A percentile compares a stretch with the other conserved stretches of the same genome.
These are phyloP conservation scores for Epicauta chinensis DNA, from an alignment of 1,140 invertebrate genomes.

Conservation along the genomic window DNA sequence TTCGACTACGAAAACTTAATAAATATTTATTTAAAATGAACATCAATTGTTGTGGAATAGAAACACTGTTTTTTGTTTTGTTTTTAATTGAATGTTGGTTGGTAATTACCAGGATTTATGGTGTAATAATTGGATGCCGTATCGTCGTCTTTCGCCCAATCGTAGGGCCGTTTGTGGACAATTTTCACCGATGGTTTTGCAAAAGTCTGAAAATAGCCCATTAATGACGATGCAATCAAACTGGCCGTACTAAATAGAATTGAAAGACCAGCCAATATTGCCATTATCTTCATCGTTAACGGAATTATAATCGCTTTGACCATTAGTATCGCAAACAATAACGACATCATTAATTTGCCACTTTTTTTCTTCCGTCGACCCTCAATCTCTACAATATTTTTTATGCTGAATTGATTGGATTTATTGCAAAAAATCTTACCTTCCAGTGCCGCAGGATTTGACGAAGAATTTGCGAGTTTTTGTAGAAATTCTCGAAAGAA, in stretches of 20 bases:
- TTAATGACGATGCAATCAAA: constrained; percentile 29
- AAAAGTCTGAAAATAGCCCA: constrained; percentile 30
- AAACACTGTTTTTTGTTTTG: too few relatives aligned
- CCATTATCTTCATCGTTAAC: constrained; percentile 34
- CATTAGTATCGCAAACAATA: constrained; percentile 25
- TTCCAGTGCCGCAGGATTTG: not conserved
- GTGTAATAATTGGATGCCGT: too few relatives aligned
- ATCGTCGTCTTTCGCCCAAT: constrained; percentile 13
- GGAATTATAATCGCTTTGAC: constrained; percentile 36
- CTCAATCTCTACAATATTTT: constrained; percentile 7
- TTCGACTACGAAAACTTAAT: too few relatives aligned
- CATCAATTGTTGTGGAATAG: too few relatives aligned
- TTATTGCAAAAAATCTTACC: too few relatives aligned
- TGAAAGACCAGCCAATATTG: constrained; percentile 31
- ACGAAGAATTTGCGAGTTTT: not conserved
- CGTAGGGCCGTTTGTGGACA: not conserved
- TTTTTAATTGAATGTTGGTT: too few relatives aligned
- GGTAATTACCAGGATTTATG: too few relatives aligned
- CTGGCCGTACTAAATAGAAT: constrained; percentile 32
- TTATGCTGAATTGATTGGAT: not conserved
- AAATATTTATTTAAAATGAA: too few relatives aligned
- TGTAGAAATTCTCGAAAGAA: not conserved
- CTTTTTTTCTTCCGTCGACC: constrained; percentile 24
- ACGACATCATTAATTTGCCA: constrained; percentile 17
- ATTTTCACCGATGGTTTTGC: constrained; percentile 5